A percentile compares a stretch with the other conserved stretches of the same genome.
These are phyloP conservation scores for Pseudopleuronectes americanus DNA, from an alignment of 2,797 vertebrate species.

Conservation along the genomic window DNA sequence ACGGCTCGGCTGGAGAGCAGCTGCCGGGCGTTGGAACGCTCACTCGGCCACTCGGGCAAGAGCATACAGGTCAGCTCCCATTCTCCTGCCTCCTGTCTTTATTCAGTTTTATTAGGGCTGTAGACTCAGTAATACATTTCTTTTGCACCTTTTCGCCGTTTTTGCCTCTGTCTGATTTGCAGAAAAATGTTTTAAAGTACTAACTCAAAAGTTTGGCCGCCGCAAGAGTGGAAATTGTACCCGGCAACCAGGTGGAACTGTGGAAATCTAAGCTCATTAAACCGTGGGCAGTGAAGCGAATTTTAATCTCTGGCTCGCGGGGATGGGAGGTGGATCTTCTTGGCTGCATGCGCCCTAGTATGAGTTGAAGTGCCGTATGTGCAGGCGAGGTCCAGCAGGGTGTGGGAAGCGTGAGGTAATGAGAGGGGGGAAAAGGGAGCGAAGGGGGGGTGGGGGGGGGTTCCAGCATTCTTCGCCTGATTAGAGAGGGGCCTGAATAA, in stretches of 20 bases:
- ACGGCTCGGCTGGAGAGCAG: slow-evolving; percentile 90
- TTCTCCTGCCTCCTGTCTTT: background rate
- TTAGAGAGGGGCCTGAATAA: slow-evolving; percentile 65
- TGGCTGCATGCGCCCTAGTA: slow-evolving; percentile 34
- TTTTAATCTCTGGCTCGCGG: slow-evolving; percentile 63
- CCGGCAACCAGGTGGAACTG: slow-evolving; percentile 44
- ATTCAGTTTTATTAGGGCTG: too few relatives aligned
- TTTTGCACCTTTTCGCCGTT: background rate
- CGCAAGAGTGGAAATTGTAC: slow-evolving; percentile 6
- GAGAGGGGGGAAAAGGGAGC: slow-evolving; percentile 49
- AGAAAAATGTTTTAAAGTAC: slow-evolving; percentile 9
- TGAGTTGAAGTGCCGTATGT: slow-evolving; percentile 22
- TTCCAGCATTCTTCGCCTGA: slow-evolving; percentile 71
- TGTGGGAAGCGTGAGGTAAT: slow-evolving; percentile 66
- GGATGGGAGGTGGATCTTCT: slow-evolving; percentile 42
- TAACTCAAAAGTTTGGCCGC: too few relatives aligned
- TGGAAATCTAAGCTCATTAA: slow-evolving; percentile 64
- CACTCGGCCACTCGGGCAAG: slow-evolving; percentile 90
- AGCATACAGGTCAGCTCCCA: slow-evolving; percentile 86
- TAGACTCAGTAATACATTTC: too few relatives aligned
- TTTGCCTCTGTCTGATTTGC: slow-evolving; percentile 8
- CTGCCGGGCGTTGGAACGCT: slow-evolving; percentile 91
- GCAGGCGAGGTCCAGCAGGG: slow-evolving; percentile 51
- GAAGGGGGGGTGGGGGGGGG: slow-evolving; percentile 48
- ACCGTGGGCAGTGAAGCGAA: slow-evolving; percentile 52